A percentile compares a stretch with the other conserved stretches of the same genome.
Conservation (phyloP, 2,888 invertebrate species). For the Macaria notata region DNA sequence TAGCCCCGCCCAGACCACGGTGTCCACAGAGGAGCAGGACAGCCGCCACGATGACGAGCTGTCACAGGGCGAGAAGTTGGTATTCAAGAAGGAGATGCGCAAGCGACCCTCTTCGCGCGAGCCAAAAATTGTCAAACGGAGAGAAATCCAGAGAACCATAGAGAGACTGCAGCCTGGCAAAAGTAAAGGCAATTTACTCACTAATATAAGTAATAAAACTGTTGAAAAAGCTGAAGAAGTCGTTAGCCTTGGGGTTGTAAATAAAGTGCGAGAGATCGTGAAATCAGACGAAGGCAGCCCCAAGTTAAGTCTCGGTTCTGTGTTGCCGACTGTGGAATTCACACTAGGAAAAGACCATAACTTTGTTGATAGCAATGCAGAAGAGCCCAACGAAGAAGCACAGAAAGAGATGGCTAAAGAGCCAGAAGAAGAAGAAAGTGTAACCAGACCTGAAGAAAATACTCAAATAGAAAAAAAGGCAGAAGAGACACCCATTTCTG, state of each 20-base stretch:
- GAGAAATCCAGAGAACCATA: constrained; percentile 91
- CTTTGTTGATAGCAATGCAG: constrained; percentile 65
- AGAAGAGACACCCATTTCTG: constrained; percentile 46
- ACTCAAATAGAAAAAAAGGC: constrained; percentile 38
- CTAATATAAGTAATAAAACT: constrained; percentile 83
- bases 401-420: constrained; percentile 24
- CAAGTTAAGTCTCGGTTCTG: constrained; percentile 92
- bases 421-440: constrained; percentile 35
- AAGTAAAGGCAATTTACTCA: constrained; percentile 92
- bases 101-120: constrained; percentile 75
- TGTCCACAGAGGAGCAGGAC: constrained; percentile 83
- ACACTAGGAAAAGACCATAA: constrained; percentile 85
- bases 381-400: constrained; percentile 38
- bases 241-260: constrained; percentile 75
- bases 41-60: constrained; percentile 70
- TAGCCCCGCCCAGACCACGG: constrained; percentile 87
- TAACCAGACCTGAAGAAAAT: constrained; percentile 27
- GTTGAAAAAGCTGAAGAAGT: constrained; percentile 83
- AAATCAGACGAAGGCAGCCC: constrained; percentile 88
- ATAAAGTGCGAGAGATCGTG: constrained; percentile 82
- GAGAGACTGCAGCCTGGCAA: constrained; percentile 93
- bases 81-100: constrained; percentile 69
- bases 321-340: constrained; percentile 87
- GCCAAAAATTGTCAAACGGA: constrained; percentile 73
- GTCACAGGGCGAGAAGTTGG: constrained; percentile 63